These are phyloP conservation scores for Drosophila busckii DNA, from an alignment of 1,140 invertebrate genomes.

Conservation along the genomic window DNA sequence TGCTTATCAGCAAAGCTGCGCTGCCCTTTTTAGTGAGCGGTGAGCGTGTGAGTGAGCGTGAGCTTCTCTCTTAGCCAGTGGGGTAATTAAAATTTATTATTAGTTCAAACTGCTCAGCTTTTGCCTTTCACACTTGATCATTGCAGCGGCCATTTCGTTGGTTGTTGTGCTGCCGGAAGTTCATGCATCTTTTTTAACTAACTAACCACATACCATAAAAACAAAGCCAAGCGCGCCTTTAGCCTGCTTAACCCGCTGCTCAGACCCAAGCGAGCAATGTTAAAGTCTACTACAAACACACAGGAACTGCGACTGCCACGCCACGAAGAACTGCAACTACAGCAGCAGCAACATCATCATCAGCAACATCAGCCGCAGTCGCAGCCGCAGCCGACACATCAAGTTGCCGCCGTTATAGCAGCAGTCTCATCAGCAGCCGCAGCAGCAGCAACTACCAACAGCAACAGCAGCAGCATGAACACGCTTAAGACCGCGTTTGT, in stretches of 20 bases:
- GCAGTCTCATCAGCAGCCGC: constrained; percentile 24
- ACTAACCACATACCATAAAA: no score
- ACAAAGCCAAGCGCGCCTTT: no score
- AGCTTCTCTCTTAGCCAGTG: no score
- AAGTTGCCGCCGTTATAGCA: constrained; percentile 57
- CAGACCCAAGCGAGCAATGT: constrained; percentile 57
- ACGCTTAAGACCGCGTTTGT: constrained; percentile 74
- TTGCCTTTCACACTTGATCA: no score
- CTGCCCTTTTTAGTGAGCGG: no score
- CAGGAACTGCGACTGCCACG: constrained; percentile 78
- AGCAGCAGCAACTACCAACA: constrained; percentile 19
- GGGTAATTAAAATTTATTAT: no score
- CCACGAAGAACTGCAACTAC: constrained; percentile 56
- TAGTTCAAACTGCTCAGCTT: no score
- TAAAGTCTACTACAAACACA: constrained; percentile 74
- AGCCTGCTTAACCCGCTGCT: constrained; percentile 8
- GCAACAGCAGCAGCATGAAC: constrained; percentile 44
- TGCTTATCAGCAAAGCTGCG: no score
- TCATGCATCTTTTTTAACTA: no score
- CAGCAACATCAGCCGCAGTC: constrained; percentile 32
- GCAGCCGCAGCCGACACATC: constrained; percentile 47
- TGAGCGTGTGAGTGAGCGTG: no score
- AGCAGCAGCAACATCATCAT: constrained; percentile 32
- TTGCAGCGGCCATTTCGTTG: no score
- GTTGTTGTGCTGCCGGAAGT: no score